phyloP scores from a whole-genome alignment of 2,888 invertebrate genomes.

The Perithous albicinctus region DNA sequence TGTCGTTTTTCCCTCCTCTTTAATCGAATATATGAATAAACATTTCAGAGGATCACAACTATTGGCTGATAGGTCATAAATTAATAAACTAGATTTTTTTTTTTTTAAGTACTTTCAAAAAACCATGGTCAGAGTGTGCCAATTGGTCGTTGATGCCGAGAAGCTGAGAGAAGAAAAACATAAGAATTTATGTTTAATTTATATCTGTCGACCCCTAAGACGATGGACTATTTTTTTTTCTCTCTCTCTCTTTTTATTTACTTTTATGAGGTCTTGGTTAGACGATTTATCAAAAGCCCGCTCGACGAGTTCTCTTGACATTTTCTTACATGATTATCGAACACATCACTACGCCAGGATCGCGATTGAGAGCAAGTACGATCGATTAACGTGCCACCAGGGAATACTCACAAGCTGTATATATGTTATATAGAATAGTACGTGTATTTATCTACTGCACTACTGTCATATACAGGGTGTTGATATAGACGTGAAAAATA shows the following conservation, averaged over 20 bases:
- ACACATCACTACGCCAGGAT: not conserved
- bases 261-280: not conserved
- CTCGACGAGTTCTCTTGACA: slow-evolving; percentile 4
- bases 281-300: slow-evolving; percentile 7
- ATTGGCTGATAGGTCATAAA: too few relatives aligned
- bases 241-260: too few relatives aligned
- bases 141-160: too few relatives aligned
- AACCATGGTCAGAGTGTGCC: too few relatives aligned
- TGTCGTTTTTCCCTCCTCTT: too few relatives aligned
- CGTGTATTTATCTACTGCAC: not conserved
- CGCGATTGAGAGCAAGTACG: slow-evolving; percentile 31
- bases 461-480: slow-evolving; percentile 2
- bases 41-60: too few relatives aligned
- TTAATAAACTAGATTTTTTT: too few relatives aligned
- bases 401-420: slow-evolving; percentile 15
- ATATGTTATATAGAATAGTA: not conserved
- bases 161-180: too few relatives aligned
- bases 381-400: slow-evolving; percentile 33
- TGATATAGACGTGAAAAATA: not conserved
- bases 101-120: too few relatives aligned
- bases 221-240: not conserved
- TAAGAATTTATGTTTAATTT: slow-evolving; percentile 21
- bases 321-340: slow-evolving; percentile 21
- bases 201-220: not conserved
- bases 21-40: too few relatives aligned